A percentile compares a stretch with the other conserved stretches of the same genome.
Conservation (phyloP, 2,113 vertebrate species). For the Sapayoa aenigma region DNA sequence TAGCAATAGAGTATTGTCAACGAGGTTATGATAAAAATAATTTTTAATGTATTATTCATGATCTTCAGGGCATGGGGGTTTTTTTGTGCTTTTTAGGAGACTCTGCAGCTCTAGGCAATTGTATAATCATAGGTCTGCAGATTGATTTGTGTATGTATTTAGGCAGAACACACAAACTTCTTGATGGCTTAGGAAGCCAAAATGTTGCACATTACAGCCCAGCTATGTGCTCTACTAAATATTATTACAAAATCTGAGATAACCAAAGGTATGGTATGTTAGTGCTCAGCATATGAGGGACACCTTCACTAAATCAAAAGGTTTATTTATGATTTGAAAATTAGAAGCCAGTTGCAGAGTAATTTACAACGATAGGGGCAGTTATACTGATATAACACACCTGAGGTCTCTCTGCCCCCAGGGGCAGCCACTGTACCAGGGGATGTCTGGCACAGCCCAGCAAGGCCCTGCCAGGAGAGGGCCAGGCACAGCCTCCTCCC, state of each 20-base stretch:
- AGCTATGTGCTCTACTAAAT: background rate
- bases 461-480: background rate
- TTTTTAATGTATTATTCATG: background rate
- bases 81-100: background rate
- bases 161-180: background rate
- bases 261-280: background rate
- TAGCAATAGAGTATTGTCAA: background rate
- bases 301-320: background rate
- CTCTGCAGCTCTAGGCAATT: background rate
- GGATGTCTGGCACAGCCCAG: fast-evolving
- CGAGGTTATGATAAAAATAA: background rate
- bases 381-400: background rate
- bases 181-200: background rate
- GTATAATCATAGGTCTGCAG: background rate
- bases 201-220: background rate
- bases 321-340: background rate
- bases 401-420: background rate
- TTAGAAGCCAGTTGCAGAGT: background rate
- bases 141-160: background rate
- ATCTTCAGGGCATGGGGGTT: fast-evolving
- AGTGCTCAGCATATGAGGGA: background rate
- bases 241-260: background rate
- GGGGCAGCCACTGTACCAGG: fast-evolving
- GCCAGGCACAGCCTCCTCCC: background rate
- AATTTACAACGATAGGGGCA: background rate